Conservation (phyloP, 2,888 invertebrate genomes). For the Noctuana brunneofusca region DNA sequence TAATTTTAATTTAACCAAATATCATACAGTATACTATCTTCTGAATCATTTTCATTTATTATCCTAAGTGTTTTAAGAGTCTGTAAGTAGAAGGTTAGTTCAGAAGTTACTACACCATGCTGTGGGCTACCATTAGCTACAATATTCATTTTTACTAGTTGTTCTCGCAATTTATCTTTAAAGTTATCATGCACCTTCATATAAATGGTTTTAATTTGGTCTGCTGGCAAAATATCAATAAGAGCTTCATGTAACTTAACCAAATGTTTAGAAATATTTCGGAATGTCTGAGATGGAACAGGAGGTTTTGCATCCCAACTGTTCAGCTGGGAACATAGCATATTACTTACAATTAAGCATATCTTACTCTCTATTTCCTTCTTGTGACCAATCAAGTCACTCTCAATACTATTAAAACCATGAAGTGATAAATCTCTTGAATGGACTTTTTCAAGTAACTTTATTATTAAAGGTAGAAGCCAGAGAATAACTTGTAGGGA, state of each 20-base stretch:
- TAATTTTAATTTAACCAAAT: constrained; percentile 88
- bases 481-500: constrained; percentile 92
- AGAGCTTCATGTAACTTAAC: constrained; percentile 96
- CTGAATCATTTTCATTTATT: constrained; percentile 87
- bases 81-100: constrained; percentile 94
- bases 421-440: constrained; percentile 72
- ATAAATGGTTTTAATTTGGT: constrained; percentile 90
- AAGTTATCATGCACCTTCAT: constrained; percentile 92
- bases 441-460: constrained; percentile 85
- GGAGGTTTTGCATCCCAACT: constrained; percentile 98
- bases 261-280: constrained; percentile 93
- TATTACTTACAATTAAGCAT: constrained; percentile 92
- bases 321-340: constrained; percentile 90
- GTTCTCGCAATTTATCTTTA: constrained; percentile 92
- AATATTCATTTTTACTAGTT: constrained; percentile 93
- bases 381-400: constrained; percentile 93
- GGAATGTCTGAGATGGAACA: constrained; percentile 95
- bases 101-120: constrained; percentile 96
- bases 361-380: constrained; percentile 96
- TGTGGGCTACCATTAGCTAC: constrained; percentile 98
- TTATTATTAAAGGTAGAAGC: constrained; percentile 88
- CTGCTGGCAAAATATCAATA: constrained; percentile 90
- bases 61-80: constrained; percentile 91
- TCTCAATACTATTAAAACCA: constrained; percentile 88
- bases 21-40: constrained; percentile 90